Evolutionary conservation across 2,888 invertebrate genomes (phyloP).

Genomic region (Dryomyza anilis): DNA sequence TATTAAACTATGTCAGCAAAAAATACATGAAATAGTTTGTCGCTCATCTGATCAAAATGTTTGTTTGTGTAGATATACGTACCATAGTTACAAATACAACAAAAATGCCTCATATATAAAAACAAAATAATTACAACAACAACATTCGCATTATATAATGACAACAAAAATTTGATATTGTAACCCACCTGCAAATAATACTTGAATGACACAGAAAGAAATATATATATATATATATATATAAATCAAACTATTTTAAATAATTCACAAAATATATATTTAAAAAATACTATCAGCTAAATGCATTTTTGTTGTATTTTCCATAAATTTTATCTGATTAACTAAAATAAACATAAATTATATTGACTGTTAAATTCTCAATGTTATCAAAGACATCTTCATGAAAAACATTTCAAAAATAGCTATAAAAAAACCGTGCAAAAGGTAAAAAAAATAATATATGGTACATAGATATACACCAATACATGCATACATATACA

Average conservation of each 20-base stretch:
- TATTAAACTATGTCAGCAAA: too few species aligned
- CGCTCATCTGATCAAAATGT: too few species aligned
- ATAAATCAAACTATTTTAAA: neutral
- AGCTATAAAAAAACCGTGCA: neutral
- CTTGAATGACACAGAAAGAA: neutral
- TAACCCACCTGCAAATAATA: too few species aligned
- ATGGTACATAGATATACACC: neutral
- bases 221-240: conserved; percentile 1
- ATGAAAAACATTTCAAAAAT: neutral
- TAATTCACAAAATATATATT: too few species aligned
- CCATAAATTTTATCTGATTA: neutral
- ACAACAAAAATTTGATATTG: too few species aligned
- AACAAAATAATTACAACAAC: too few species aligned
- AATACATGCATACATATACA: neutral
- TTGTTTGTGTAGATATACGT: too few species aligned
- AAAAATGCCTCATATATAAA: too few species aligned
- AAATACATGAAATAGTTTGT: too few species aligned
- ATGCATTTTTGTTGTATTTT: neutral
- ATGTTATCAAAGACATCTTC: neutral
- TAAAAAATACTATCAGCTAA: neutral
- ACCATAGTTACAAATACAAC: too few species aligned
- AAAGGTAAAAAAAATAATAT: neutral
- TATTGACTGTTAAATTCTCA: neutral
- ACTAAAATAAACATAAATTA: neutral
- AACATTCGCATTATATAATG: too few species aligned